Percentiles rank a stretch among this genome's conserved stretches.
Evolutionary conservation across 1,140 invertebrate species (phyloP).

Genomic region (Fopius arisanus): DNA sequence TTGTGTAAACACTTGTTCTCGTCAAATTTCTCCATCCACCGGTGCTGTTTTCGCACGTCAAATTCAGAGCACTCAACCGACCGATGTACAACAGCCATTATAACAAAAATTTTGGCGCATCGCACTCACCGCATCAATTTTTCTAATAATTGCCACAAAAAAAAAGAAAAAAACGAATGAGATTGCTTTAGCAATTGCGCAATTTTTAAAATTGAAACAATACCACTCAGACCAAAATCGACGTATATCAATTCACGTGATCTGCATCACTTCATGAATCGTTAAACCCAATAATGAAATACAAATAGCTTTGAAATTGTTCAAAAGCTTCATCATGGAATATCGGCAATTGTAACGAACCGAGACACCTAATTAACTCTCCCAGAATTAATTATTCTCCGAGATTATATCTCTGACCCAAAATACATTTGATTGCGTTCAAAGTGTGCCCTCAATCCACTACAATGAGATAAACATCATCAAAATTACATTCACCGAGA

Average conservation of each 20-base stretch:
- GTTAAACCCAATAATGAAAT: neutral
- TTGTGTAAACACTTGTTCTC: slow-evolving; percentile 20
- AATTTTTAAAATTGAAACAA: neutral
- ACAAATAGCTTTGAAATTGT: neutral
- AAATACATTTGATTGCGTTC: neutral
- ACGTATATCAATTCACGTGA: neutral
- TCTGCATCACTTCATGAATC: neutral
- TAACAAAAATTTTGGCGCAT: neutral
- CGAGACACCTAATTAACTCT: neutral
- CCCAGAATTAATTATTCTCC: neutral
- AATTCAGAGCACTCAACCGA: neutral
- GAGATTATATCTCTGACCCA: neutral
- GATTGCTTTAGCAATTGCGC: neutral
- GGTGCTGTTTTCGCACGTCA: slow-evolving; percentile 4
- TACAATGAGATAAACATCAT: neutral
- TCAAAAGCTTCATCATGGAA: neutral
- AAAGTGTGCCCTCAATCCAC: neutral
- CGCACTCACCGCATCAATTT: too few species aligned
- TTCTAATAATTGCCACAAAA: neutral
- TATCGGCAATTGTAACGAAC: neutral
- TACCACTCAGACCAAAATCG: neutral
- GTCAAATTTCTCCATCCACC: neutral
- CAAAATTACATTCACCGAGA: neutral
- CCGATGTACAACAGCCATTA: neutral
- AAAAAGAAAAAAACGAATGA: too few species aligned